These are phyloP conservation scores for Platycheirus albimanus DNA, from an alignment of 2,888 invertebrate species.

Conservation along the genomic window DNA sequence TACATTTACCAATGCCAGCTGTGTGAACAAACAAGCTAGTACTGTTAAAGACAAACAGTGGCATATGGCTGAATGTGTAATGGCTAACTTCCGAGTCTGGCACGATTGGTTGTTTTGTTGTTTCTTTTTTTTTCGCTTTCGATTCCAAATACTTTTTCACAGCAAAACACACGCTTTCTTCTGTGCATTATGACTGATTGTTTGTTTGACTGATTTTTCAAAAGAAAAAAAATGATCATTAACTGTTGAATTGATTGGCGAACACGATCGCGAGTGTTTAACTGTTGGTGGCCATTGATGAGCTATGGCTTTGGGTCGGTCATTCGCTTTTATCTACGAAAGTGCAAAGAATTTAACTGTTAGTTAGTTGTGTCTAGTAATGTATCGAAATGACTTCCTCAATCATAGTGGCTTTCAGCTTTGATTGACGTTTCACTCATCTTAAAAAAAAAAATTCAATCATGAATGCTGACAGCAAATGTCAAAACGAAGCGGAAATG, in stretches of 20 bases:
- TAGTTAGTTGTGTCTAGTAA: neutral
- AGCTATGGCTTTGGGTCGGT: slow-evolving; percentile 42
- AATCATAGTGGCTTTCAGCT: slow-evolving; percentile 4
- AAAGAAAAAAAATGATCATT: slow-evolving; percentile 7
- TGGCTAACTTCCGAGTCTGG: slow-evolving; percentile 64
- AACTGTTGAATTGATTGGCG: slow-evolving; percentile 47
- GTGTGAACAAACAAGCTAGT: slow-evolving; percentile 49
- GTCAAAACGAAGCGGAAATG: neutral
- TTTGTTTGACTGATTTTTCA: slow-evolving; percentile 30
- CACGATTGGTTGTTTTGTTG: slow-evolving; percentile 15
- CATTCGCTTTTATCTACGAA: slow-evolving; percentile 38
- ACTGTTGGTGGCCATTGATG: slow-evolving; percentile 24
- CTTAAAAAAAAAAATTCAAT: no score
- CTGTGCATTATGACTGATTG: slow-evolving; percentile 39
- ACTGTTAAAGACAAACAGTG: slow-evolving; percentile 44
- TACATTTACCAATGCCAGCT: slow-evolving; percentile 55
- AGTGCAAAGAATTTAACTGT: slow-evolving; percentile 30
- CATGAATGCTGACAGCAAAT: no score
- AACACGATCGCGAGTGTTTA: slow-evolving; percentile 39
- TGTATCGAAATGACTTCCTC: slow-evolving; percentile 23
- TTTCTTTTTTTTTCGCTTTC: slow-evolving; percentile 23
- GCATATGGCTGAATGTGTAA: slow-evolving; percentile 57
- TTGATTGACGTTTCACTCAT: slow-evolving; percentile 13
- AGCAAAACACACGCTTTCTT: slow-evolving; percentile 51
- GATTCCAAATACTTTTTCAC: slow-evolving; percentile 50